Evolutionary conservation across 30 jellyfish, hydroid and myxozoan species (phyloP).

Genomic region (Turritopsis rubra): DNA sequence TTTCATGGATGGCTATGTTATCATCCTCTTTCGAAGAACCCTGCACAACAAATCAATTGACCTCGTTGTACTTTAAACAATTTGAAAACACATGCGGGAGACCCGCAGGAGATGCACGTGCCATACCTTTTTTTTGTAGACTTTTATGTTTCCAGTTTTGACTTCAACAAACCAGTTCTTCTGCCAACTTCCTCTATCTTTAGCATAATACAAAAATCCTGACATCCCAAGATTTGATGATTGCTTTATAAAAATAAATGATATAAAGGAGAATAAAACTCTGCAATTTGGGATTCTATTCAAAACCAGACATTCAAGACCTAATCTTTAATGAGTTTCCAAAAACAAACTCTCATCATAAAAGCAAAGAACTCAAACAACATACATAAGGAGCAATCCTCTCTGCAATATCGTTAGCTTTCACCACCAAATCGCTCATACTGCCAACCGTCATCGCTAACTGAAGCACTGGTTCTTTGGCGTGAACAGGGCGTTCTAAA

Average conservation of each 20-base stretch:
- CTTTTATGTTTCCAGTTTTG: constrained; percentile 48
- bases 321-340: no score
- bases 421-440: constrained; percentile 33
- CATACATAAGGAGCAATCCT: constrained; percentile 82
- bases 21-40: constrained; percentile 67
- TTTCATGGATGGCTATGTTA: constrained; percentile 48
- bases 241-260: constrained; percentile 37
- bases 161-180: constrained; percentile 46
- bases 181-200: constrained; percentile 75
- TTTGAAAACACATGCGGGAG: background rate
- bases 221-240: constrained; percentile 40
- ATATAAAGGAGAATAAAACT: no score
- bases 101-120: no score
- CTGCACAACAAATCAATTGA: no score
- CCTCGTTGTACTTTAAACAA: no score
- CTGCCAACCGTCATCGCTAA: constrained; percentile 53
- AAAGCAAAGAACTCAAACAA: no score
- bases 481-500: constrained; percentile 68
- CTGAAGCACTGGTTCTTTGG: constrained; percentile 61
- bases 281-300: no score
- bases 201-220: constrained; percentile 53
- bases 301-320: no score
- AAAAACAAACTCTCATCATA: no score
- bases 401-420: constrained; percentile 71
- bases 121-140: constrained; percentile 21